Evolutionary conservation across 1,140 invertebrate species (phyloP).

Genomic region (Papilio helenus): DNA sequence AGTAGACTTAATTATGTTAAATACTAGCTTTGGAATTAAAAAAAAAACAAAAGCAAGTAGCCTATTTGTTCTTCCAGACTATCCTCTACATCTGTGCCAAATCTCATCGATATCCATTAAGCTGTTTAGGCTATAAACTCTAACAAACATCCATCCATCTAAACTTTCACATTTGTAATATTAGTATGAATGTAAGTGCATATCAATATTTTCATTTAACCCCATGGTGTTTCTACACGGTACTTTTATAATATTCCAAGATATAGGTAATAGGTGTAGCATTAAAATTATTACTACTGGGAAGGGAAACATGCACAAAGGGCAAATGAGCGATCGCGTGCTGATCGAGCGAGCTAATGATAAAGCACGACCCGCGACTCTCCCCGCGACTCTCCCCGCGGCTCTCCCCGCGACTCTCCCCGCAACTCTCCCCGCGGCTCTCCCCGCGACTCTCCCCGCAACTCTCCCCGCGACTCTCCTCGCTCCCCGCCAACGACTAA

Average conservation of each 20-base stretch:
- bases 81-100: no score
- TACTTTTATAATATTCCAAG: conserved; percentile 14
- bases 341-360: conserved; percentile 43
- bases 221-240: neutral
- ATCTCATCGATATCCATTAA: no score
- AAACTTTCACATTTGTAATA: no score
- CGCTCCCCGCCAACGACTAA: conserved; percentile 7
- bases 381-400: neutral
- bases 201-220: no score
- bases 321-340: conserved; percentile 35
- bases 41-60: no score
- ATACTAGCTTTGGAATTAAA: no score
- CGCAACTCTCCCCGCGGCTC: neutral
- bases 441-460: conserved; percentile 3
- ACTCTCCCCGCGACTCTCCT: neutral
- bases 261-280: neutral
- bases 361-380: conserved; percentile 55
- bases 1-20: no score
- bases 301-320: conserved; percentile 19
- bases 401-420: neutral
- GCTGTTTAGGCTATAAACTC: no score
- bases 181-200: no score
- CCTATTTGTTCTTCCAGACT: no score
- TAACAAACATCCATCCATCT: no score
- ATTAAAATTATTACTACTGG: conserved; percentile 4